A percentile compares a stretch with the other conserved stretches of the same genome.
These are phyloP conservation scores for Brachyopa scutellaris DNA, from an alignment of 2,888 invertebrate species.

Conservation along the genomic window DNA sequence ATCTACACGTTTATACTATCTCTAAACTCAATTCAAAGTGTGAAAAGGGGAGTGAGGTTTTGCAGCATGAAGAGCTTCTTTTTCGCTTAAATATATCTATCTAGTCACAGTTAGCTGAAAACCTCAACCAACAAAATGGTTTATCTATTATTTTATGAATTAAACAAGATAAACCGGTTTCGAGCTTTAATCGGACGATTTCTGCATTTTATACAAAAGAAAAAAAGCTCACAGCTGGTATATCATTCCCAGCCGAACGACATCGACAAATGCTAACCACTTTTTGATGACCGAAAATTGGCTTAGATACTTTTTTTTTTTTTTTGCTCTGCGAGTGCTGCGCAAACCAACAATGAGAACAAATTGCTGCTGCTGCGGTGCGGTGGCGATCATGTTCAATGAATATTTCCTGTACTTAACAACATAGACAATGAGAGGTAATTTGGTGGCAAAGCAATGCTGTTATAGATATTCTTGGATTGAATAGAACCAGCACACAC, in stretches of 20 bases:
- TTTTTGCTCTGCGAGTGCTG: background rate
- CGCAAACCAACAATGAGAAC: slow-evolving; percentile 44
- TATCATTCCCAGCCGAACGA: too few species aligned
- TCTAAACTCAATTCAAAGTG: too few species aligned
- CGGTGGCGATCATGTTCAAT: slow-evolving; percentile 13
- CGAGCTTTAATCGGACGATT: slow-evolving; percentile 32
- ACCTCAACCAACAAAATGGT: background rate
- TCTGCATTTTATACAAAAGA: slow-evolving; percentile 1
- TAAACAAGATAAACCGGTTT: slow-evolving; percentile 56
- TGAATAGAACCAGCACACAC: slow-evolving; percentile 30
- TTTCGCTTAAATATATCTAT: too few species aligned
- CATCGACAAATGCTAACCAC: slow-evolving; percentile 22
- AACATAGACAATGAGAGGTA: slow-evolving; percentile 22
- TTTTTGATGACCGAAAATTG: slow-evolving; percentile 12
- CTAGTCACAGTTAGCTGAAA: background rate
- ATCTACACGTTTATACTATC: too few species aligned
- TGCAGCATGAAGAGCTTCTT: too few species aligned
- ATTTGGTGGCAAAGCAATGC: slow-evolving; percentile 25
- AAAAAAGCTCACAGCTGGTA: slow-evolving; percentile 8
- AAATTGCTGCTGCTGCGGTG: too few species aligned
- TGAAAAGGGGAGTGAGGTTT: too few species aligned
- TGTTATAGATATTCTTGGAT: slow-evolving; percentile 19
- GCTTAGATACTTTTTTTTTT: background rate
- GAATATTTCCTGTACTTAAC: slow-evolving; percentile 36
- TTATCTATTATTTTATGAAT: slow-evolving; percentile 17